Base-by-base conservation (phyloP, 2,888 invertebrate genomes). In the Timandra comae region DNA sequence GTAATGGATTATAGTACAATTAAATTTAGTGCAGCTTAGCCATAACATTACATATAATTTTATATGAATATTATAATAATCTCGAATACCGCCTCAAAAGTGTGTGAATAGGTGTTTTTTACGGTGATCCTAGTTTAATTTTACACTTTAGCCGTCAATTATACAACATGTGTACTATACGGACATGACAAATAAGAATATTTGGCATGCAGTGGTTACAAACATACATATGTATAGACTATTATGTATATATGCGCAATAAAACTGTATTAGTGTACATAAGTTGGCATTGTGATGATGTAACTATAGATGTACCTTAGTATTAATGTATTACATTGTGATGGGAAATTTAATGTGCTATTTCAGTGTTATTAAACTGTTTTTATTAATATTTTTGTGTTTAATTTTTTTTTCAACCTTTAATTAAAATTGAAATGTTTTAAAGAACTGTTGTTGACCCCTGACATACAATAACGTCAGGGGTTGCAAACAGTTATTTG, bases 291-390 rank as follows among this genome's bases (percentile, higher is more conserved):
- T 64, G 61, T 56, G 59, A 57, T 66, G 50, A 56, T 70, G 62
- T 66, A 62, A 63, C 58, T 59, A 52, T 62, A 50, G 47, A 16
- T 64, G 71, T 74, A 77, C 69, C 71, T 64, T 33, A 75, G 68
- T 78, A 73, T 72, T 72, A 65, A 60, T 44, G 56, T 58, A 51
- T 55, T 48, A 45, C 41, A 53, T 60, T 71, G 75, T 78, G 72
- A 76, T 71, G 78, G 72, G 61, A 79, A 74, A 77, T 71, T 73
- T 43, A 60, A 63, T 63, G 77, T 76, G 66, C 60, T 68, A 60
- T 68, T 69, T 68, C 71, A 73, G 66, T 81, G 74, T 76, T 77
- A 80, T 50, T 80, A 74, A 78, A 78, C 57, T 56, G 73, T 74
- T 68, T 68, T 60, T 61, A 65, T 60, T 56, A 54, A 43, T 32